phyloP scores from a whole-genome alignment of 2,797 vertebrate species.

The Lepus oiostolus region DNA sequence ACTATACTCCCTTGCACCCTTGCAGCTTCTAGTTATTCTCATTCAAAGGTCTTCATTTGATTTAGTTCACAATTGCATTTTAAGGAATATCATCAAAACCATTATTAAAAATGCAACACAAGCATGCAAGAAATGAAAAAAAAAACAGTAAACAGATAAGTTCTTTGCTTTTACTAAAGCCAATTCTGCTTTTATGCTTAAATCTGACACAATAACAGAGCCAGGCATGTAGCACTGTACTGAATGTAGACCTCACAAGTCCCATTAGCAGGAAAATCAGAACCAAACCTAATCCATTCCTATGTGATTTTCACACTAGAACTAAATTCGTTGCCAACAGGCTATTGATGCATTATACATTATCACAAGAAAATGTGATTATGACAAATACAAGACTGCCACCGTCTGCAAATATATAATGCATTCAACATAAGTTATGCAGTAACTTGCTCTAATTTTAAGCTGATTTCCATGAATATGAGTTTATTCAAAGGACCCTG shows the following conservation, averaged over 20 bases:
- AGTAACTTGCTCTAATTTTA: constrained; percentile 21
- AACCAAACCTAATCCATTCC: background rate
- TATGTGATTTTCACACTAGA: constrained; percentile 60
- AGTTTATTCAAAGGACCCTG: constrained; percentile 30
- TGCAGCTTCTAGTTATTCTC: background rate
- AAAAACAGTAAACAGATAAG: background rate
- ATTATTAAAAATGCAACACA: constrained; percentile 44
- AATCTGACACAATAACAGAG: background rate
- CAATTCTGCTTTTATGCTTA: constrained; percentile 42
- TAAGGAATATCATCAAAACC: background rate
- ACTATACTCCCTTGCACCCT: background rate
- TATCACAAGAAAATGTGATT: constrained; percentile 63
- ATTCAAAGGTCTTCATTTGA: constrained; percentile 8
- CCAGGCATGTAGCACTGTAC: background rate
- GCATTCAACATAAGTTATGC: constrained; percentile 36
- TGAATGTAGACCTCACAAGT: background rate
- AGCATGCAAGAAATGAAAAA: background rate
- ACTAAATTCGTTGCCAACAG: constrained; percentile 54
- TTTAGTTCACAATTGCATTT: constrained; percentile 29
- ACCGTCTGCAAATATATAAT: constrained; percentile 56
- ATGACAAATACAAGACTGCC: background rate
- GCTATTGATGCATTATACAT: constrained; percentile 46
- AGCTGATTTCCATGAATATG: background rate
- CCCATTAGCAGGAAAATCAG: constrained; percentile 25
- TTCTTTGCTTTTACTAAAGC: constrained; percentile 36